These are phyloP conservation scores for Anolis carolinensis DNA, from an alignment of 2,113 vertebrate species.

Conservation along the genomic window DNA sequence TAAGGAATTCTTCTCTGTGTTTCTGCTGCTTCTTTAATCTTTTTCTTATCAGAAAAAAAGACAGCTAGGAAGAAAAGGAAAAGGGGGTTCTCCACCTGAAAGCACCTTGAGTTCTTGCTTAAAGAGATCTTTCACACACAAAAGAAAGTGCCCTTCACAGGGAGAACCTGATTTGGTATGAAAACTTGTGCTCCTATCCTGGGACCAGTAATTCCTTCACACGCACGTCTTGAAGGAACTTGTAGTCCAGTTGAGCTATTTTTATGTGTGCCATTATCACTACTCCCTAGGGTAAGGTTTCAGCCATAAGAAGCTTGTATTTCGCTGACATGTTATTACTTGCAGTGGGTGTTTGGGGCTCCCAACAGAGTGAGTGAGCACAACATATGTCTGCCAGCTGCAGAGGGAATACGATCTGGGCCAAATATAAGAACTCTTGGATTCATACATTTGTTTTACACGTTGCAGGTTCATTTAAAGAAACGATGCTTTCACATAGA, in stretches of 20 bases:
- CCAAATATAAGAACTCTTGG: slow-evolving; percentile 48
- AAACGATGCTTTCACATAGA: slow-evolving; percentile 43
- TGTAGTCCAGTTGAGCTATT: slow-evolving; percentile 63
- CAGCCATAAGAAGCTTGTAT: slow-evolving; percentile 66
- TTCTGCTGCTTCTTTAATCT: not conserved
- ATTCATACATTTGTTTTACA: slow-evolving; percentile 40
- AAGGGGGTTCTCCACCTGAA: not conserved
- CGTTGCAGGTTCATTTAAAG: slow-evolving; percentile 49
- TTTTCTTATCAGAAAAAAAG: not conserved
- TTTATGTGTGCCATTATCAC: slow-evolving; percentile 66
- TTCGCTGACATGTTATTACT: slow-evolving; percentile 76
- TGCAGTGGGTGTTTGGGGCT: slow-evolving; percentile 52
- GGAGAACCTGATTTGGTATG: slow-evolving; percentile 13
- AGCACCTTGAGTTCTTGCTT: not conserved
- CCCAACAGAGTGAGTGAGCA: slow-evolving; percentile 54
- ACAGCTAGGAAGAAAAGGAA: not conserved
- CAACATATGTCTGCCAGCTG: slow-evolving; percentile 60
- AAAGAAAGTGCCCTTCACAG: not conserved
- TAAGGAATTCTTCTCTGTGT: not conserved
- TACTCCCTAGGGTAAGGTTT: slow-evolving; percentile 63
- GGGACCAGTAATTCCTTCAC: slow-evolving; percentile 37
- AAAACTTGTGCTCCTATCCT: slow-evolving; percentile 37
- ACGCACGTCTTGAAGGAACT: slow-evolving; percentile 37
- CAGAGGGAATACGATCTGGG: slow-evolving; percentile 58
- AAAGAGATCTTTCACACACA: slow-evolving; percentile 7